Percentiles rank a stretch among this genome's conserved stretches.
Conservation (phyloP, 2,797 vertebrate genomes). For the Lepilemur ruficaudatus region DNA sequence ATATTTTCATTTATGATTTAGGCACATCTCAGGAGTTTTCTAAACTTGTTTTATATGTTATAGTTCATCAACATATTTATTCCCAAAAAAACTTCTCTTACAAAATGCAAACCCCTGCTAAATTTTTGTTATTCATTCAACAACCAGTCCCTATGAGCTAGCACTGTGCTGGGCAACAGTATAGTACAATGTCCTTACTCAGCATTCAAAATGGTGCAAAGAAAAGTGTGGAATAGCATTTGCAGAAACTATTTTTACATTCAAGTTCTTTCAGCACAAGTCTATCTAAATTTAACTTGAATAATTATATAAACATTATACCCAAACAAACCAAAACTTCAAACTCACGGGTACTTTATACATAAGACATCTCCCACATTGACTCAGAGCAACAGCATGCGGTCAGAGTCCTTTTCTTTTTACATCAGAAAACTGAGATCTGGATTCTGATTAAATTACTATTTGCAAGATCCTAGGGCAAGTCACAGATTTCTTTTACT, state of each 20-base stretch:
- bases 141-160: background rate
- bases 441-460: background rate
- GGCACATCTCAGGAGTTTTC: background rate
- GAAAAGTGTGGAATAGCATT: background rate
- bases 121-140: background rate
- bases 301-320: background rate
- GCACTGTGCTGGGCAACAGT: background rate
- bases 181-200: background rate
- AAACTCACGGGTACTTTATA: background rate
- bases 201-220: background rate
- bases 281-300: slow-evolving; percentile 6
- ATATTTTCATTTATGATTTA: background rate
- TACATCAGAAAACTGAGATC: slow-evolving; percentile 8
- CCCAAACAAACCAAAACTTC: slow-evolving; percentile 34
- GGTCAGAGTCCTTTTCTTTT: background rate
- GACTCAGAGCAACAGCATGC: background rate
- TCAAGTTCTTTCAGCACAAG: slow-evolving; percentile 1
- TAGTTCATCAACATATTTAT: slow-evolving; percentile 12
- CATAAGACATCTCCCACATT: background rate
- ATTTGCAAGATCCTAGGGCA: background rate
- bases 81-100: background rate
- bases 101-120: background rate
- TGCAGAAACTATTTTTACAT: background rate
- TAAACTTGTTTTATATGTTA: background rate
- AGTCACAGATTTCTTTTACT: background rate